Conservation (phyloP, 2,113 vertebrate species). For the Ictalurus furcatus region DNA sequence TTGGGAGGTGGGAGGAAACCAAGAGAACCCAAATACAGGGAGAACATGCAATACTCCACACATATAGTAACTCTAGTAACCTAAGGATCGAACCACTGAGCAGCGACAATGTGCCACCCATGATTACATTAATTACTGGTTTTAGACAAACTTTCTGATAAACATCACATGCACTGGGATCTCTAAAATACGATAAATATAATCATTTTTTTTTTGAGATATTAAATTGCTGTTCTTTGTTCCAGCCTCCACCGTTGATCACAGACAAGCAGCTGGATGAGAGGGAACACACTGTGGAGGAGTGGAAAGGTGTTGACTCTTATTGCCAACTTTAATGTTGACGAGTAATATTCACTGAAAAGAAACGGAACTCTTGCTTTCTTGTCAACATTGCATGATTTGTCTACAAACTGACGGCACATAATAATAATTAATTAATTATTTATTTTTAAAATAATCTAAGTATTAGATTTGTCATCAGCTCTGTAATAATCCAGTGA, state of each 20-base stretch:
- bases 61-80: too few relatives aligned
- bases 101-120: background rate
- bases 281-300: conserved; percentile 95
- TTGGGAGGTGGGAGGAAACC: too few relatives aligned
- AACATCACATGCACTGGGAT: background rate
- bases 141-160: background rate
- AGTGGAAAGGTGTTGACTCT: conserved; percentile 90
- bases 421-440: background rate
- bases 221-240: conserved; percentile 54
- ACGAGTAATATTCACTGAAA: background rate
- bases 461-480: background rate
- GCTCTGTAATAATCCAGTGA: background rate
- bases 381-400: background rate
- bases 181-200: background rate
- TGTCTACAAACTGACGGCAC: background rate
- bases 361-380: background rate
- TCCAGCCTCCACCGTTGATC: conserved; percentile 93
- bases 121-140: background rate
- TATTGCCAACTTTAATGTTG: background rate
- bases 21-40: background rate
- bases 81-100: background rate
- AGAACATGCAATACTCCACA: background rate
- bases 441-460: too few relatives aligned
- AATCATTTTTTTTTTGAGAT: background rate
- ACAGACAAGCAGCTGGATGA: conserved; percentile 98